Evolutionary conservation across 64 coral and sea anemone genomes (phyloP), one percentile per base, ranked within the genome.

Genomic region (Pachyseris speciosa): DNA sequence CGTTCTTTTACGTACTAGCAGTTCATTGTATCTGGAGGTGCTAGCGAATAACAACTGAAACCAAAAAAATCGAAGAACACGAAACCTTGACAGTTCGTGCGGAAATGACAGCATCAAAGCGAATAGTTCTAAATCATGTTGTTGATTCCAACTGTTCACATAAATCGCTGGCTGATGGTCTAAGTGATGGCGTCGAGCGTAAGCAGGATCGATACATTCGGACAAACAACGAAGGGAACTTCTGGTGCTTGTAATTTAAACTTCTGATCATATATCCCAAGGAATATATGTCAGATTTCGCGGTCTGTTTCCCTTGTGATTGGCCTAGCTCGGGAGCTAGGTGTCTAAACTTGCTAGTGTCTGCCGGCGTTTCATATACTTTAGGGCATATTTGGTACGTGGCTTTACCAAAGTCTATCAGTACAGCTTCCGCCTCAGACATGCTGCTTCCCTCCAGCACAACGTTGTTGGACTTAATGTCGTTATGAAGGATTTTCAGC

Each of bases 401-500:
- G 2, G 73, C 87, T 66, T 78, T 89, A 10, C 37, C 59, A 89
- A 89, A 89, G 61, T 89, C 87, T 33, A 89, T 48, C 36, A 89
- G 15, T 12, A 64, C 42, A 28, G 87, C 87, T 75, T 89, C 69
- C 33, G 87, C 69, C 20, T 77, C 42, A 15, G 53, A 13, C 10
- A 63, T 13, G 44, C 37, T 65, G 17, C 20, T 3, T 31, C 69
- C 71, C 11, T 89, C 73, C 29, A 89, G 40, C 4, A 89, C 87
- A 17, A 78, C 73, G 25, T 78, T 89, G 57, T 89, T 89, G 44
- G 13, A 37, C 42, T 89, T 89, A 2, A 89, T 59, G 73, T 89
- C 87, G 1, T 89, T 89, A 57, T 89, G 86, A 13, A 89, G 28
- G 3, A 79, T 41, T 5, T 79, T 78, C 48, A 43, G 38, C 20